Base-by-base conservation (phyloP, 2,113 vertebrate genomes). In the Eulemur rufifrons region DNA sequence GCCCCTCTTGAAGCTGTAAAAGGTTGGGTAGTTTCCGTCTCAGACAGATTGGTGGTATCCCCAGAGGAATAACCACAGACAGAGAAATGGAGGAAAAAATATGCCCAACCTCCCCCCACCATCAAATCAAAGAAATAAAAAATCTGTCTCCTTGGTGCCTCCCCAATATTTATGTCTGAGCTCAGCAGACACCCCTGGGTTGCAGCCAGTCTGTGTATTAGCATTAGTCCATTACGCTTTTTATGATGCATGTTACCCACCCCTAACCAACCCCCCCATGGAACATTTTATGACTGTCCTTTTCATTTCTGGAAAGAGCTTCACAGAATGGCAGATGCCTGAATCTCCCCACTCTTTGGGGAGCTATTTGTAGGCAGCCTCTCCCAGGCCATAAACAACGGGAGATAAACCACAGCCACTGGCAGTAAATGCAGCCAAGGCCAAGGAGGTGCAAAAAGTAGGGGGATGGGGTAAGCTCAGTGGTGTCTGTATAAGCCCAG, bases 251-350 rank as follows among this genome's bases (percentile, higher is more conserved):
- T 27, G 14, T 88, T 91, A 83, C 97, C 74, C 92, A 86, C 86
- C 66, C 88, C 56, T 3, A 23, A 56, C 0, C 71, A 20, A 92
- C 73, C 89, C 90, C 37, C 34, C 94, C 54, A 37, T n/a, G n/a
- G 39, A 20, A 78, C 78, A 83, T 94, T 98, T 96, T 96, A 92
- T 68, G 85, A 95, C 95, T 96, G 95, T 96, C 95, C 96, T 96
- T 98, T 95, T 96, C 97, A 34, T 98, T 92, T 96, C 98, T 97
- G 97, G 85, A 89, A 97, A 9, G 88, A 93, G 97, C 95, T 50
- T 84, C 96, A 6, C 0, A 97, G 96, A 45, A 64, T 27, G 97
- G 97, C 98, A 98, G 97, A 95, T 83, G 89, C 95, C 95, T 86
- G 7, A 66, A 0, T 97, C 94, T 66, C 83, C 85, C 94, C 20